Conservation (phyloP, 2,797 vertebrate species). For the Eutrigla gurnardus region DNA sequence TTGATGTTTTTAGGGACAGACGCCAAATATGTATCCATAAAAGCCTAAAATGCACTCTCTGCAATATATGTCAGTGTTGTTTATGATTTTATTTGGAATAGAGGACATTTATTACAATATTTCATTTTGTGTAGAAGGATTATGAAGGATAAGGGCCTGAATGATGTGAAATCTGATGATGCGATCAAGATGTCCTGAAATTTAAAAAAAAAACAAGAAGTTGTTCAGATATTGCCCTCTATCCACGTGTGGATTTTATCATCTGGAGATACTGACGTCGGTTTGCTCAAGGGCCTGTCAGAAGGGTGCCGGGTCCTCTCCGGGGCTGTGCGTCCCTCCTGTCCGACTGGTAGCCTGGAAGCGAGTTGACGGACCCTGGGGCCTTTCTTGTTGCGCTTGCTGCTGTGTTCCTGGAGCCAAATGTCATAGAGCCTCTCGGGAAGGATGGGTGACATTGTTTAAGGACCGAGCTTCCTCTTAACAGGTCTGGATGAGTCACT, state of each 20-base stretch:
- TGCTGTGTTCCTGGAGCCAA: constrained; percentile 61
- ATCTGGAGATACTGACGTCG: constrained; percentile 31
- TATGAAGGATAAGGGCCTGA: neutral
- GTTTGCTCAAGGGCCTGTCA: constrained; percentile 4
- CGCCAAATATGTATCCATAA: neutral
- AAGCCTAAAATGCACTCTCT: neutral
- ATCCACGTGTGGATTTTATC: neutral
- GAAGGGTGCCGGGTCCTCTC: constrained; percentile 11
- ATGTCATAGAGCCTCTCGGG: constrained; percentile 68
- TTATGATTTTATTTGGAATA: neutral
- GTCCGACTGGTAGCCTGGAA: constrained; percentile 31
- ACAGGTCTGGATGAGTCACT: neutral
- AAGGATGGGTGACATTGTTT: constrained; percentile 84
- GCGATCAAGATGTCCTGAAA: constrained; percentile 48
- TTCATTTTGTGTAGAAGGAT: neutral
- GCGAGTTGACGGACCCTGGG: constrained; percentile 64
- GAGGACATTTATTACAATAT: neutral
- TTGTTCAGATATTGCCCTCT: neutral
- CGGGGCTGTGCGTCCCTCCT: constrained; percentile 50
- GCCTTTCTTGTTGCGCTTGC: constrained; percentile 52
- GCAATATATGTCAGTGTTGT: neutral
- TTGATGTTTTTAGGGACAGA: neutral
- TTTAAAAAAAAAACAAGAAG: constrained; percentile 16
- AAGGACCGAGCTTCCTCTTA: constrained; percentile 73
- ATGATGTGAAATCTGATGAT: neutral